Conservation (phyloP, 1,140 invertebrate genomes). For the Calycopis cecrops region DNA sequence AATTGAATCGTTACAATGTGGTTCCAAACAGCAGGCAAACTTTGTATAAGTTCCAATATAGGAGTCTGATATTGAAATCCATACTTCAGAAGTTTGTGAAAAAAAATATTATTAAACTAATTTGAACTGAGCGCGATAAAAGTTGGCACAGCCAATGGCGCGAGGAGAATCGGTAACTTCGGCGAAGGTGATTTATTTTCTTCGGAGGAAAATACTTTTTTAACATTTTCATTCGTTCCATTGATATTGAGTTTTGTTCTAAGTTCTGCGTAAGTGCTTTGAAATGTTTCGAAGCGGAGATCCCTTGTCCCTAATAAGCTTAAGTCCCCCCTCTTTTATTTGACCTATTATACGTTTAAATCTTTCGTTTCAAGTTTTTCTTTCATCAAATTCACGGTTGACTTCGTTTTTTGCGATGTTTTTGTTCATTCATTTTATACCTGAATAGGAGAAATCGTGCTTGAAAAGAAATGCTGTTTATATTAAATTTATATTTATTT, state of each 20-base stretch:
- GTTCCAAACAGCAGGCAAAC: background rate
- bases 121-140: slow-evolving; percentile 57
- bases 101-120: slow-evolving; percentile 51
- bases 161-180: slow-evolving; percentile 53
- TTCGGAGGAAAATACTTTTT: slow-evolving; percentile 50
- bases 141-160: slow-evolving; percentile 50
- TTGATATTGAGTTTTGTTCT: slow-evolving; percentile 64
- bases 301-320: slow-evolving; percentile 50
- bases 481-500: too few relatives aligned
- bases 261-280: slow-evolving; percentile 53
- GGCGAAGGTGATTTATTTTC: slow-evolving; percentile 62
- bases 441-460: slow-evolving; percentile 2
- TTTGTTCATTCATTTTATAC: slow-evolving; percentile 17
- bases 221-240: slow-evolving; percentile 45
- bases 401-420: slow-evolving; percentile 22
- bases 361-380: slow-evolving; percentile 29
- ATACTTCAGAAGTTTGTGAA: slow-evolving; percentile 55
- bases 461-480: slow-evolving; percentile 1
- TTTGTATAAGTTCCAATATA: slow-evolving; percentile 38
- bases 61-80: slow-evolving; percentile 67
- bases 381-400: slow-evolving; percentile 33
- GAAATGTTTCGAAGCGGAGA: slow-evolving; percentile 39
- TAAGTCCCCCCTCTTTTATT: slow-evolving; percentile 30
- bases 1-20: too few relatives aligned
- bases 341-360: slow-evolving; percentile 38